Base-by-base conservation (phyloP, 1,140 invertebrate genomes). In the Zelostemma sp. region DNA sequence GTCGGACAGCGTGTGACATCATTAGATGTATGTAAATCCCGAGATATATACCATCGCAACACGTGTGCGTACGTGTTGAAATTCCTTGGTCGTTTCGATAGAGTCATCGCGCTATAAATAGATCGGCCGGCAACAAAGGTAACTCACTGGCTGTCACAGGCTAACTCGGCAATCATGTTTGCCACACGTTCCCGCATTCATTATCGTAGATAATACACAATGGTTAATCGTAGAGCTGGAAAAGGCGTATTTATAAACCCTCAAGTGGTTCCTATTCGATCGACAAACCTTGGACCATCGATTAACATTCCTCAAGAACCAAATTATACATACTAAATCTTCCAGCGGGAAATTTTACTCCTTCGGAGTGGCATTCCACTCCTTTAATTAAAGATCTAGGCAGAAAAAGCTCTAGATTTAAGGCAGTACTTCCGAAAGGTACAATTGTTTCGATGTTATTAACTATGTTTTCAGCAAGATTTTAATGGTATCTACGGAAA, bases 31-130 rank as follows among this genome's bases (percentile, higher is more conserved):
- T 16, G 33, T 4, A 38, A 17, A 16, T 17, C 31, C 3, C 3
- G 33, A 35, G 45, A 60, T 49, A 57, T 50, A 63, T 54, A 35
- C 54, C 12, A 47, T n/a, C 33, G 14, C 6, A 35, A 43, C 35
- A 56, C 48, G 15, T 12, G 43, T 33, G 53, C 48, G 50, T 46
- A 60, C 60, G 53, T 70, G 47, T 31, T 54, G 46, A 59, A 60
- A 71, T 71, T 66, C 57, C 58, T 71, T 48, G 57, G 64, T 57
- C 53, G 56, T 55, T 41, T 46, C 48, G 68, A 71, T 67, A 71
- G 54, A 71, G 64, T 72, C 59, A 72, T 63, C 59, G 50, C 18
- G 62, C 68, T 72, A 63, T 59, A 72, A 72, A 72, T 72, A 72
- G 58, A 61, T 11, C 12, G 18, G 25, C 21, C 53, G 51, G 12